A percentile compares a stretch with the other conserved stretches of the same genome.
These are phyloP conservation scores for Rhegmatorhina hoffmannsi DNA, from an alignment of 2,113 vertebrate genomes.

Conservation along the genomic window DNA sequence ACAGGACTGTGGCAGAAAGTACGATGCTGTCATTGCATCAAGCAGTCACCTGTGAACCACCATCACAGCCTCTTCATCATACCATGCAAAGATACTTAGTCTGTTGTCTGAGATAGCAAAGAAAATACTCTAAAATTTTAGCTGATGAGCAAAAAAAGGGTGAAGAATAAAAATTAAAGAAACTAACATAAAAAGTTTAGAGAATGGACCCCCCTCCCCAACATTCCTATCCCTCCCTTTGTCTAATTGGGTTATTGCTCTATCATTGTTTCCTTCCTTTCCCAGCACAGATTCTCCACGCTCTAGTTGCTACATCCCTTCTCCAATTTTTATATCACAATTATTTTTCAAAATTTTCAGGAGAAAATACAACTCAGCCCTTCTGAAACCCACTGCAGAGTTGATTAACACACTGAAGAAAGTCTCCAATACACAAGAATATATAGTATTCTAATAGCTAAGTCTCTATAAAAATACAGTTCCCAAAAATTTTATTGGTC, in stretches of 20 bases:
- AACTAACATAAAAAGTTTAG: not conserved
- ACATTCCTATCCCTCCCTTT: not conserved
- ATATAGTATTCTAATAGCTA: not conserved
- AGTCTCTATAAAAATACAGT: not conserved
- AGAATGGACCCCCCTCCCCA: fast-evolving
- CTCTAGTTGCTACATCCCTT: not conserved
- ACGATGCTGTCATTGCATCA: not conserved
- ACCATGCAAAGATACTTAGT: not conserved
- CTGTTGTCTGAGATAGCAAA: not conserved
- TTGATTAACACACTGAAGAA: not conserved
- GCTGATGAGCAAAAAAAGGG: not conserved
- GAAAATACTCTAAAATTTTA: not conserved
- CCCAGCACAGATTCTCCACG: not conserved
- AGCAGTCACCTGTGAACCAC: not conserved
- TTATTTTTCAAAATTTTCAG: not conserved
- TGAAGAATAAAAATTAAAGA: not conserved
- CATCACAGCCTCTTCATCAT: not conserved
- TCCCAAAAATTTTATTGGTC: not conserved
- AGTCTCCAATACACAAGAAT: not conserved
- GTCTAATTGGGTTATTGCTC: not conserved
- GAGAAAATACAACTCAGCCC: not conserved
- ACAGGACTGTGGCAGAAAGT: not conserved
- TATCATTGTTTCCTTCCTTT: not conserved
- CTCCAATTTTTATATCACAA: not conserved
- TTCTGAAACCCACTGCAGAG: not conserved